These are phyloP conservation scores for Phylloscopus whistleri DNA, from an alignment of 2,113 vertebrate species.

Conservation along the genomic window DNA sequence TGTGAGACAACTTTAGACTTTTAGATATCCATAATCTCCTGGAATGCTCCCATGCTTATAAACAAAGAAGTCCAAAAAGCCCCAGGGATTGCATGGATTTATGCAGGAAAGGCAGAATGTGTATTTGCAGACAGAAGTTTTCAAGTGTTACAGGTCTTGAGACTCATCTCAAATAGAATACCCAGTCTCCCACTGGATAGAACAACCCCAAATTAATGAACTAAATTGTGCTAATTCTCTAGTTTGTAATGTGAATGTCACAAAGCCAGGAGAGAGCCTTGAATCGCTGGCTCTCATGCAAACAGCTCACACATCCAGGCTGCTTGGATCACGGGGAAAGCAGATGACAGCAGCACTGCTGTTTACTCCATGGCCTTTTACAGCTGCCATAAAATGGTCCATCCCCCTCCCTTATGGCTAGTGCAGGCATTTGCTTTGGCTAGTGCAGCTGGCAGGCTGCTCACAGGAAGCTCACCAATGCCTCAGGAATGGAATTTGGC, in stretches of 20 bases:
- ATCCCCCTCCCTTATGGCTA: not conserved
- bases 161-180: not conserved
- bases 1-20: not conserved
- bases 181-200: not conserved
- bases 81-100: not conserved
- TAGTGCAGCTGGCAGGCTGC: not conserved
- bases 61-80: not conserved
- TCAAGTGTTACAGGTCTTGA: not conserved
- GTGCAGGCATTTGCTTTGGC: slow-evolving; percentile 7
- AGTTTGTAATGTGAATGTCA: not conserved
- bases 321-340: not conserved
- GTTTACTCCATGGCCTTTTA: not conserved
- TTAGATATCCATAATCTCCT: not conserved
- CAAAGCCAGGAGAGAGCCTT: not conserved
- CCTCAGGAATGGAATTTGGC: not conserved
- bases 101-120: not conserved
- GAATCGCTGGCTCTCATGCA: not conserved
- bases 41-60: not conserved
- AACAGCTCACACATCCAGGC: not conserved
- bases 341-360: not conserved
- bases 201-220: not conserved
- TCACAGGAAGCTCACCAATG: not conserved
- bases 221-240: not conserved
- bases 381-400: slow-evolving; percentile 20
- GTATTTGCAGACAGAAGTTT: not conserved